Conservation (phyloP, 2,888 invertebrate genomes). For the Penaeus monodon region DNA sequence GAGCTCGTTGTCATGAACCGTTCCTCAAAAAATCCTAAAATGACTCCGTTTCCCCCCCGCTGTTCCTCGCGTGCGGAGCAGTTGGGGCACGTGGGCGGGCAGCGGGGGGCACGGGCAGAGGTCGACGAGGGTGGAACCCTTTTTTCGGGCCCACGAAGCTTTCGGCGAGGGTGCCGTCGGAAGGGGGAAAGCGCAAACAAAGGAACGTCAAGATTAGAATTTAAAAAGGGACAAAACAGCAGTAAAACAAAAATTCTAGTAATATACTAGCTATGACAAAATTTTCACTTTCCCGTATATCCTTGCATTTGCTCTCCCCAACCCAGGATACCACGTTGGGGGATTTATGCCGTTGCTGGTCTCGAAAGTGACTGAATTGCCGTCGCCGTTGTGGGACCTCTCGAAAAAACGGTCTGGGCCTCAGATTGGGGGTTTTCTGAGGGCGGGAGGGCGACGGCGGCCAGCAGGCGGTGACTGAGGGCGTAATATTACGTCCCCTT, state of each 20-base stretch:
- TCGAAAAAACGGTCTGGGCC: constrained; percentile 14
- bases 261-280: too few relatives aligned
- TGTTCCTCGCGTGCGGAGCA: too few relatives aligned
- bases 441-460: constrained; percentile 41
- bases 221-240: too few relatives aligned
- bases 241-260: too few relatives aligned
- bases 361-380: constrained; percentile 23
- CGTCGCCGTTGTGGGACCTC: constrained; percentile 22
- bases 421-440: constrained; percentile 8
- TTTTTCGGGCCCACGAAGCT: constrained; percentile 24
- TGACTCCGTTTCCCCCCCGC: too few relatives aligned
- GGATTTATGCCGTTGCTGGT: constrained; percentile 23
- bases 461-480: constrained; percentile 45
- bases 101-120: constrained; percentile 30
- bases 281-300: constrained; percentile 1
- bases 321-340: constrained; percentile 7
- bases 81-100: not conserved
- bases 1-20: too few relatives aligned
- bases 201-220: too few relatives aligned
- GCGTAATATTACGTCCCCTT: too few relatives aligned
- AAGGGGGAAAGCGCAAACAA: not conserved
- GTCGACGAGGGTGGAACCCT: constrained; percentile 21
- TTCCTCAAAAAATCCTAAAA: too few relatives aligned
- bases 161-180: constrained; percentile 8
- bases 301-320: constrained; percentile 33